Conservation (phyloP, 2,113 vertebrate species). For the Dipodomys merriami region DNA sequence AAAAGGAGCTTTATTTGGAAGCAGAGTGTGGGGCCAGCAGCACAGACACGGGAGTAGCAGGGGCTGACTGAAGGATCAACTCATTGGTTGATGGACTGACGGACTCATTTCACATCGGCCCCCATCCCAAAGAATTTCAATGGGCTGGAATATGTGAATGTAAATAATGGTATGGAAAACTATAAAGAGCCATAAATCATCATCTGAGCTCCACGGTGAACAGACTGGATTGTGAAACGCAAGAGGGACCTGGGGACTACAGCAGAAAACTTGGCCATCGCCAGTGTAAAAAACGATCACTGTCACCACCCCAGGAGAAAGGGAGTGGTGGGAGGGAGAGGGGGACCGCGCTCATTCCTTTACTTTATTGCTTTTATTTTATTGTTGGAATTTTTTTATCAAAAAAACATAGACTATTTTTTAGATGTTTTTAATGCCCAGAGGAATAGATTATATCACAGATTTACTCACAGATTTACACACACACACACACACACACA, state of each 20-base stretch:
- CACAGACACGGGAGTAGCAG: neutral
- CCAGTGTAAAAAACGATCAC: constrained; percentile 1
- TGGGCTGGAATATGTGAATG: neutral
- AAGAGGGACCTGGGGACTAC: constrained; percentile 60
- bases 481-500: no score
- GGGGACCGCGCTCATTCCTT: neutral
- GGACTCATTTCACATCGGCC: neutral
- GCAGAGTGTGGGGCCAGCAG: neutral
- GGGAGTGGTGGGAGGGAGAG: constrained; percentile 11
- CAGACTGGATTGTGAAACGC: constrained; percentile 65
- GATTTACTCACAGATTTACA: no score
- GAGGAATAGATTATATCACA: neutral
- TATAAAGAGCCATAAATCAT: constrained; percentile 59
- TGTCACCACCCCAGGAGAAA: constrained; percentile 69
- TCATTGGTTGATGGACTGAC: neutral
- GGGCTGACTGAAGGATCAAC: neutral
- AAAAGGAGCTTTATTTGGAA: constrained; percentile 20
- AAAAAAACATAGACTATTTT: constrained; percentile 2
- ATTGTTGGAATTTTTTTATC: constrained; percentile 56
- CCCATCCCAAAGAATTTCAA: constrained; percentile 1
- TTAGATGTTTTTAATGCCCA: neutral
- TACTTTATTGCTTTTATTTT: neutral
- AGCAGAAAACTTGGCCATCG: constrained; percentile 64
- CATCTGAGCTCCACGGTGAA: constrained; percentile 54
- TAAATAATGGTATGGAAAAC: constrained; percentile 50